Evolutionary conservation across 1,140 invertebrate genomes (phyloP), one percentile per base, ranked within the genome.

Genomic region (Rhagoletis pomonella): DNA sequence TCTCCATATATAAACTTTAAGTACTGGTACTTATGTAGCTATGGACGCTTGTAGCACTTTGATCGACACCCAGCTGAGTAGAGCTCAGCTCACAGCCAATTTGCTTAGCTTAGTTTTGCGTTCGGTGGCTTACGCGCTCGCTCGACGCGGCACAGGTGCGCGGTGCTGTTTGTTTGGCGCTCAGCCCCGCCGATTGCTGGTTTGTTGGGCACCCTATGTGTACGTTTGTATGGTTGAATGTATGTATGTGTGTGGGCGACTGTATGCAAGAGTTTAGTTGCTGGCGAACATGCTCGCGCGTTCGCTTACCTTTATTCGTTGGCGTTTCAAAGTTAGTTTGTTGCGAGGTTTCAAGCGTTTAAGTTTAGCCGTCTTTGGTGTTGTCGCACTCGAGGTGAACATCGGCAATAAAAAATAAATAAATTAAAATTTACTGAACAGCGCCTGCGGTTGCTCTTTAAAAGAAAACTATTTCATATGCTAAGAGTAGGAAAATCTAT

Each of bases 341-440:
- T 10, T 81, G 47, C 73, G 73, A 81, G 73, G 55, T 81, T 81
- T 81, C 73, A 81, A 81, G 47, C 73, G 73, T 10, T 81, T 81
- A 19, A 81, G 73, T 81, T 58, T 55, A 29, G 42, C 6, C 19
- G n/a, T 81, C 55, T 55, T 77, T 50, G 6, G 73, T 55, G 10
- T 77, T 29, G 47, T 58, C 73, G 73, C 17, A 50, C 14, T 17
- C n/a, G 10, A 81, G 55, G 73, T 12, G 44, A 81, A 55, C 29
- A 29, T 29, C 29, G 29, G 29, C 29, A 17, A 6, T n/a, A 9
- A 55, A 47, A 81, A 81, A 29, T 47, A 29, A 29, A 29, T 29
- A 29, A 29, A 29, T 29, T 29, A 29, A 29, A 47, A 73, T 1
- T 29, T 81, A 7, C 14, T 47, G 29, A 42, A 10, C 12, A 73